phyloP scores from a whole-genome alignment of 2,888 invertebrate genomes.

The Drosophila demipolita region DNA sequence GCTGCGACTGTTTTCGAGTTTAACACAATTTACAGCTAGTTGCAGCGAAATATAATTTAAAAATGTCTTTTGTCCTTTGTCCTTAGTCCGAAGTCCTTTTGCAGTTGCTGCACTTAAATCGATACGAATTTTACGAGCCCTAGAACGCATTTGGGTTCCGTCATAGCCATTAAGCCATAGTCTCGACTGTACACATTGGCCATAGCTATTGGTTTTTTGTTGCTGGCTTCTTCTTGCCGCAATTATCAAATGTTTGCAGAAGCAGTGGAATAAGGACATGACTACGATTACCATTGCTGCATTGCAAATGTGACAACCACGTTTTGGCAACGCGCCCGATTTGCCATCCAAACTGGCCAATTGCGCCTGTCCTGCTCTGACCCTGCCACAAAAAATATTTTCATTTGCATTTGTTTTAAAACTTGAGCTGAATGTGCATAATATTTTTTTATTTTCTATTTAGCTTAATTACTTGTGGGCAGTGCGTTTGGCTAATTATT shows the following conservation, averaged over 20 bases:
- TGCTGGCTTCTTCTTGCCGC: constrained; percentile 10
- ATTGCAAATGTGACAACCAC: constrained; percentile 67
- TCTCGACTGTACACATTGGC: constrained; percentile 29
- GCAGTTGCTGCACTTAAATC: constrained; percentile 57
- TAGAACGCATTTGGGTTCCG: constrained; percentile 55
- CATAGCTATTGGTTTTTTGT: constrained; percentile 46
- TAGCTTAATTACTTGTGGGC: constrained; percentile 25
- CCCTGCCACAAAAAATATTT: constrained; percentile 21
- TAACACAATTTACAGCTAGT: constrained; percentile 68
- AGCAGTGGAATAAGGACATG: constrained; percentile 49
- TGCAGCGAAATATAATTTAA: constrained; percentile 49
- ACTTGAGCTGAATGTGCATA: constrained; percentile 7
- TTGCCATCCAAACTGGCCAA: constrained; percentile 63
- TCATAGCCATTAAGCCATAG: constrained; percentile 66
- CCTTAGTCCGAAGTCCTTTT: constrained; percentile 15
- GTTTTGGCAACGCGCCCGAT: constrained; percentile 67
- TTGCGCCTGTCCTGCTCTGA: constrained; percentile 23
- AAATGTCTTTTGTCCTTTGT: constrained; percentile 43
- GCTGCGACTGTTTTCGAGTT: constrained; percentile 40
- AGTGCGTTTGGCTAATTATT: constrained; percentile 44
- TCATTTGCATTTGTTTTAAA: constrained; percentile 13
- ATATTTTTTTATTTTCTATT: not conserved
- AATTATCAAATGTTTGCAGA: constrained; percentile 67
- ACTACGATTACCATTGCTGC: constrained; percentile 51
- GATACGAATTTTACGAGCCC: constrained; percentile 51